Evolutionary conservation across 2,888 invertebrate species (phyloP).

Genomic region (Watsonalla cultraria): DNA sequence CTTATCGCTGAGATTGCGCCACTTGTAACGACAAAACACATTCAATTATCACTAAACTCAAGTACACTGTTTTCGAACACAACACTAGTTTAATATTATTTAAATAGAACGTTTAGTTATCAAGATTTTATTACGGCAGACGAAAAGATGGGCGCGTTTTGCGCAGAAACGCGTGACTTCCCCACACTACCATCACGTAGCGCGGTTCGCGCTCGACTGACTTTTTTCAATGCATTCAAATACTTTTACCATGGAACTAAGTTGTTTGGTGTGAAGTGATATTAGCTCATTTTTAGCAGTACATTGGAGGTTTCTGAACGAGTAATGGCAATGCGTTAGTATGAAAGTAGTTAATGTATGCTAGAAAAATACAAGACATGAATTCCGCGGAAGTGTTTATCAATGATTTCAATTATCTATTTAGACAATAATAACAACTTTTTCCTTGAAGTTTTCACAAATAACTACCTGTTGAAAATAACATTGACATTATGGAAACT

Average conservation of each 20-base stretch:
- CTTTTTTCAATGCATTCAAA: constrained; percentile 23
- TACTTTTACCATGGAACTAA: constrained; percentile 3
- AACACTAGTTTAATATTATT: constrained; percentile 7
- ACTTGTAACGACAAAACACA: background rate
- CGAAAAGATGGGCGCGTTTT: constrained; percentile 46
- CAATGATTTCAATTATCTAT: too few relatives aligned
- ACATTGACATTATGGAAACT: too few relatives aligned
- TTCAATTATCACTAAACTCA: constrained; percentile 16
- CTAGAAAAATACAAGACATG: too few relatives aligned
- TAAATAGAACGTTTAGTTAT: constrained; percentile 4
- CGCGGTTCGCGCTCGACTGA: constrained; percentile 58
- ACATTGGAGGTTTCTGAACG: constrained; percentile 12
- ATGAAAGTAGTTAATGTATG: constrained; percentile 11
- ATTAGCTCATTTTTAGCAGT: constrained; percentile 7
- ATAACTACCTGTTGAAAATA: too few relatives aligned
- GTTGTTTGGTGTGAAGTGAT: constrained; percentile 7
- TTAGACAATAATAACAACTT: too few relatives aligned
- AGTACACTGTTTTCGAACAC: constrained; percentile 11
- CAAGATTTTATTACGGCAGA: constrained; percentile 25
- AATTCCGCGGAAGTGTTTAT: too few relatives aligned
- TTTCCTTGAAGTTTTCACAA: too few relatives aligned
- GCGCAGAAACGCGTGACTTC: constrained; percentile 44
- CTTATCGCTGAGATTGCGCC: constrained; percentile 16
- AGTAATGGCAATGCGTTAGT: background rate
- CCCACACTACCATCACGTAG: constrained; percentile 29